Conservation (phyloP, 2,113 vertebrate species). For the Calyptommatus sinebrachiatus region DNA sequence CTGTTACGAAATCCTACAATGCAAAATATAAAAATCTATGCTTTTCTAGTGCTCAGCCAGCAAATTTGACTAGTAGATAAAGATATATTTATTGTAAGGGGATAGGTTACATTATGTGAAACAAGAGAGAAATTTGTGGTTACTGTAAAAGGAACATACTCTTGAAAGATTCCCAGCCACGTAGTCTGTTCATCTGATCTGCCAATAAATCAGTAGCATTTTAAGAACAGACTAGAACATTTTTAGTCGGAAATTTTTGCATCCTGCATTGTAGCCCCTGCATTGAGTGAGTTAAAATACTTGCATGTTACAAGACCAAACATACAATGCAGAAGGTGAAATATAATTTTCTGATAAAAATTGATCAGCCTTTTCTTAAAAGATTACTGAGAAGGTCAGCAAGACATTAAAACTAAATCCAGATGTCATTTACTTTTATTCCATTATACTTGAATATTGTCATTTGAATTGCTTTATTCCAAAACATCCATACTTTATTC, state of each 20-base stretch:
- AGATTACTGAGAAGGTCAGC: too few relatives aligned
- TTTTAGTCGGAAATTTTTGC: neutral
- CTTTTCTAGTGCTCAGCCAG: neutral
- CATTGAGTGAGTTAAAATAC: neutral
- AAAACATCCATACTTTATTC: too few relatives aligned
- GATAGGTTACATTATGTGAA: conserved; percentile 5
- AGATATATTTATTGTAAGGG: conserved; percentile 27
- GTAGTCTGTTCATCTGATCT: conserved; percentile 13
- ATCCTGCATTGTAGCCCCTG: too few relatives aligned
- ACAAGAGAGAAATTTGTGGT: conserved; percentile 22
- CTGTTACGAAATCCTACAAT: neutral
- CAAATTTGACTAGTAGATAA: conserved; percentile 18
- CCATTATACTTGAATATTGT: too few relatives aligned
- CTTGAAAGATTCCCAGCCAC: neutral
- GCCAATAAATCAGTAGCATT: conserved; percentile 16
- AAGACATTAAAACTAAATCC: too few relatives aligned
- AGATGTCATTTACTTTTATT: too few relatives aligned
- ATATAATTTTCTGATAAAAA: too few relatives aligned
- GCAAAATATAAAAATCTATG: neutral
- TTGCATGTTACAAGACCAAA: neutral
- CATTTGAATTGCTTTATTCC: too few relatives aligned
- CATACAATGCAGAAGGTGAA: too few relatives aligned
- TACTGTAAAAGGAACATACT: neutral
- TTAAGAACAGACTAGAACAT: neutral
- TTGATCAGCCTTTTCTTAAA: too few relatives aligned